Evolutionary conservation across 2,113 vertebrate genomes (phyloP).

Genomic region (Odontophorus gujanensis): DNA sequence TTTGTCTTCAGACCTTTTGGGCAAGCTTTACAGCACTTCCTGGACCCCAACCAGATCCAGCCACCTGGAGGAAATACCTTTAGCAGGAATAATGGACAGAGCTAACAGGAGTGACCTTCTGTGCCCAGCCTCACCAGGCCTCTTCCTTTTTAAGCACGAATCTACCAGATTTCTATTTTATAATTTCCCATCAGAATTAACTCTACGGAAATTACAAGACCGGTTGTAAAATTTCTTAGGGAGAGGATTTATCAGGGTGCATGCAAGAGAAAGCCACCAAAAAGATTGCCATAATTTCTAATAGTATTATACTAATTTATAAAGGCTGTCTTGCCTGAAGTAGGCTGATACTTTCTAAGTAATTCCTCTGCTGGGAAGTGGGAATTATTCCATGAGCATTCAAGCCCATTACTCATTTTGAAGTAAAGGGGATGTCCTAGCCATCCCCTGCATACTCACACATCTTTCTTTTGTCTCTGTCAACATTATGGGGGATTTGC

Average conservation of each 20-base stretch:
- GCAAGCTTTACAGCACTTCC: constrained; percentile 89
- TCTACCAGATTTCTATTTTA: constrained; percentile 83
- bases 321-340: constrained; percentile 73
- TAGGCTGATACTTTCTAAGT: constrained; percentile 73
- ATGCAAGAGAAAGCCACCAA: constrained; percentile 74
- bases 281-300: constrained; percentile 74
- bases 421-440: neutral
- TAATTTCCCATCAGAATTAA: constrained; percentile 81
- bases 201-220: constrained; percentile 61
- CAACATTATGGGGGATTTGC: neutral
- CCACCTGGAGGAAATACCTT: constrained; percentile 87
- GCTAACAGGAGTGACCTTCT: constrained; percentile 78
- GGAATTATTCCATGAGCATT: constrained; percentile 40
- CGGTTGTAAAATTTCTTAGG: constrained; percentile 73
- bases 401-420: neutral
- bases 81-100: constrained; percentile 87
- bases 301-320: constrained; percentile 80
- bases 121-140: constrained; percentile 70
- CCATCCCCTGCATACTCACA: neutral
- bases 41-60: constrained; percentile 88
- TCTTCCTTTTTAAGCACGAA: constrained; percentile 81
- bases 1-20: constrained; percentile 88
- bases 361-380: constrained; percentile 60
- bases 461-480: neutral
- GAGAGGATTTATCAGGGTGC: constrained; percentile 75